These are phyloP conservation scores for Pagetopsis macropterus DNA, from an alignment of 2,797 vertebrate species.

Conservation along the genomic window DNA sequence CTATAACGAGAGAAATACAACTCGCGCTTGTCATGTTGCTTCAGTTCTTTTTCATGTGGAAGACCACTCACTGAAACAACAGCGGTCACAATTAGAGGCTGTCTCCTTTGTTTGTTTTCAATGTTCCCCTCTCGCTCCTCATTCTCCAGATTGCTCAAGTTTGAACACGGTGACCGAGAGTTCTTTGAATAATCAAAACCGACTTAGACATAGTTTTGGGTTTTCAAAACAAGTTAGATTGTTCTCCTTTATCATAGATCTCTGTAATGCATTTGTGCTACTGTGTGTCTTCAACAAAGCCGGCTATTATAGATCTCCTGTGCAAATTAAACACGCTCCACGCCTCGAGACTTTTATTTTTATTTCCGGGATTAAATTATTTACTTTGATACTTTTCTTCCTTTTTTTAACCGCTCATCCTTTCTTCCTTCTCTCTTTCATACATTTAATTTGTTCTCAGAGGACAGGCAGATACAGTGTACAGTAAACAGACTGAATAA, in stretches of 20 bases:
- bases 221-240: constrained; percentile 18
- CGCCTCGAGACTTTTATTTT: constrained; percentile 41
- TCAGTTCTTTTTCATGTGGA: constrained; percentile 71
- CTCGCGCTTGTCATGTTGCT: constrained; percentile 77
- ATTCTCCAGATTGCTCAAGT: constrained; percentile 23
- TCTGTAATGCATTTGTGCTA: constrained; percentile 33
- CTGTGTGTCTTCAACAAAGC: constrained; percentile 32
- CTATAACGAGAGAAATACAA: constrained; percentile 77
- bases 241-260: constrained; percentile 16
- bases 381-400: constrained; percentile 42
- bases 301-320: constrained; percentile 27
- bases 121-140: constrained; percentile 41
- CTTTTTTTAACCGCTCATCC: constrained; percentile 35
- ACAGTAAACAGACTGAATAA: constrained; percentile 84
- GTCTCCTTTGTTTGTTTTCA: constrained; percentile 60
- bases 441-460: constrained; percentile 84
- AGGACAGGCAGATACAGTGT: constrained; percentile 76
- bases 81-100: constrained; percentile 70
- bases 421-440: constrained; percentile 60
- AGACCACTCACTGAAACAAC: constrained; percentile 70
- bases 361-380: constrained; percentile 48
- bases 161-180: constrained; percentile 29
- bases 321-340: constrained; percentile 16
- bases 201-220: constrained; percentile 1
- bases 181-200: constrained; percentile 31